A percentile compares a stretch with the other conserved stretches of the same genome.
Evolutionary conservation across 2,888 invertebrate genomes (phyloP).

Genomic region (Oxystoma pomonae): DNA sequence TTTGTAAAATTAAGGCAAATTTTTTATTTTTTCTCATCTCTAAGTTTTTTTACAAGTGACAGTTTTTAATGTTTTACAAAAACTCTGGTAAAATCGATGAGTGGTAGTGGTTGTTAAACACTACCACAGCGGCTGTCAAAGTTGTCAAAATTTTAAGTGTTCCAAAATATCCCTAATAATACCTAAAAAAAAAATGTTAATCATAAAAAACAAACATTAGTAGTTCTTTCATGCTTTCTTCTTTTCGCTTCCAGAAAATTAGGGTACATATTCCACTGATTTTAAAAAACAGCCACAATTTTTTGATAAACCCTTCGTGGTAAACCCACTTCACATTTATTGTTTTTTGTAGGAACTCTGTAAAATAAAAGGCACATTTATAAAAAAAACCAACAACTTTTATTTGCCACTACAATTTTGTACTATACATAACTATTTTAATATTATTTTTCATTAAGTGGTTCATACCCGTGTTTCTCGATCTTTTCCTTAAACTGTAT

Average conservation of each 20-base stretch:
- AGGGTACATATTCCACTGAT: not conserved
- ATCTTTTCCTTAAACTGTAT: conserved; percentile 84
- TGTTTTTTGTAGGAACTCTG: conserved; percentile 40
- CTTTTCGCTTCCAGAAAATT: not conserved
- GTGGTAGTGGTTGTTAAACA: no score
- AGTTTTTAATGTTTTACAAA: no score
- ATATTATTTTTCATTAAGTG: conserved; percentile 53
- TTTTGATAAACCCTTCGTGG: conserved; percentile 38
- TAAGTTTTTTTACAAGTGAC: no score
- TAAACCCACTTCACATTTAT: conserved; percentile 25
- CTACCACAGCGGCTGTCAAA: no score
- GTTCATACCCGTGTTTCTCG: conserved; percentile 81
- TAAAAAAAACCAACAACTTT: conserved; percentile 10
- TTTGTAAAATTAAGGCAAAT: no score
- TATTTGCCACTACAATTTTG: conserved; percentile 16
- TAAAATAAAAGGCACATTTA: conserved; percentile 27
- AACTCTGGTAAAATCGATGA: no score
- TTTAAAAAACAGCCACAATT: conserved; percentile 25
- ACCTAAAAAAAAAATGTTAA: no score
- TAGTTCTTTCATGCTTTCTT: not conserved
- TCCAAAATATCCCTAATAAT: no score
- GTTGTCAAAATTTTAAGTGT: no score
- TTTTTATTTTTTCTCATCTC: no score
- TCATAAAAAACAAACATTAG: not conserved
- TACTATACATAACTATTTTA: conserved; percentile 7